These are phyloP conservation scores for Rissa tridactyla DNA, from an alignment of 2,113 vertebrate species.

Conservation along the genomic window DNA sequence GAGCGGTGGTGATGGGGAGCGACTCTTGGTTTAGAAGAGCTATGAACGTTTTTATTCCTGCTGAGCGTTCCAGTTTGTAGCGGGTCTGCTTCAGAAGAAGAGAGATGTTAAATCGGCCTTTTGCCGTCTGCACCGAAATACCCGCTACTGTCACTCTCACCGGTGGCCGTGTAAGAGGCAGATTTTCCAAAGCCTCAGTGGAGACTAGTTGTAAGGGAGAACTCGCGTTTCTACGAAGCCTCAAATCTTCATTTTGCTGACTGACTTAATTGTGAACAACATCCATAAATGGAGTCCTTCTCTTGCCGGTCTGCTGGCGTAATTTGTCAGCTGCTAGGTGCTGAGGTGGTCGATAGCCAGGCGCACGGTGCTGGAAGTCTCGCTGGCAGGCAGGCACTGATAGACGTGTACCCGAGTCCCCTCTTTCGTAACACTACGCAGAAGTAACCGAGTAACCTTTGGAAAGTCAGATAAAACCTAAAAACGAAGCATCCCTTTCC, in stretches of 20 bases:
- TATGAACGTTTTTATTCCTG: neutral
- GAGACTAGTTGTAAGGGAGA: neutral
- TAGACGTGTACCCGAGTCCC: neutral
- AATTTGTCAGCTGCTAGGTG: neutral
- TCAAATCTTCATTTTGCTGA: neutral
- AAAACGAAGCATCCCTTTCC: neutral
- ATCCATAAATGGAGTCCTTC: neutral
- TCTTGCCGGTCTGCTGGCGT: neutral
- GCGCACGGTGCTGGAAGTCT: neutral
- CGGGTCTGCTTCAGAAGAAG: neutral
- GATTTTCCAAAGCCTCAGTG: neutral
- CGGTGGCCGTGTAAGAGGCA: neutral
- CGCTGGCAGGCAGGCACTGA: neutral
- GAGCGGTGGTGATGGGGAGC: neutral
- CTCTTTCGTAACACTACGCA: neutral
- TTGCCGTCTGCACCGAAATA: neutral
- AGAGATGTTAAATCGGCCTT: neutral
- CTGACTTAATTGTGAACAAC: neutral
- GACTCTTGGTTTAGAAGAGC: neutral
- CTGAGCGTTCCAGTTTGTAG: neutral
- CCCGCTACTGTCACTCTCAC: neutral
- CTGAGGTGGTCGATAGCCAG: neutral
- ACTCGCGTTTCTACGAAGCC: neutral
- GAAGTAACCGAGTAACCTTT: neutral
- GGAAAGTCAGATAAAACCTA: neutral